Evolutionary conservation across 1,140 invertebrate genomes (phyloP), one percentile per base, ranked within the genome.

Genomic region (Zaprionus nigranus): DNA sequence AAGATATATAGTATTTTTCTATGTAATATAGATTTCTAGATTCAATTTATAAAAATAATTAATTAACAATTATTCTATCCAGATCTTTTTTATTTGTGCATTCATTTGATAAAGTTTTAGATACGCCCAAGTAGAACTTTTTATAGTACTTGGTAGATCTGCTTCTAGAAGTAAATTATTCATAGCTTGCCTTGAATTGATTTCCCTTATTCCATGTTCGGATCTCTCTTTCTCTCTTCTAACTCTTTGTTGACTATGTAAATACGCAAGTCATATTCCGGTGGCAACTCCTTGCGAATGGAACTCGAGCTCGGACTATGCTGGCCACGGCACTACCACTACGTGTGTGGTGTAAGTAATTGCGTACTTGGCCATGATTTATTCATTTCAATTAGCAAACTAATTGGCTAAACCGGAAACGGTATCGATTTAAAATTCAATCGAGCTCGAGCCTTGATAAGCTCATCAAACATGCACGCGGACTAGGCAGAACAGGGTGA

Each of bases 371-470:
- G 24, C 74, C 63, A 85, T 85, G 84, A 81, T 72, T 87, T 78
- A 87, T 88, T 80, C 74, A 87, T 59, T 64, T 54, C 84, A 88
- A 90, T 84, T 88, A 88, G 65, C 46, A 51, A 77, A 75, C 76
- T 86, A 83, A 83, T 82, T 87, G 83, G 78, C 65, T 66, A 58
- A 53, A 51, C 64, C 77, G 82, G 78, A 85, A 81, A 85, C 68
- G 51, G 51, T 78, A 87, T 88, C 78, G 84, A 87, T 90, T 87
- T 67, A 79, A 87, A 87, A 84, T 88, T 87, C 78, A 84, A 88
- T 87, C 40, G 88, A 66, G 57, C 43, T 24, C 17, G 57, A 81
- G 71, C 84, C 84, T 90, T 87, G 84, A 87, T 88, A 90, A 81
- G 74, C 85, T 90, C 75, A 84, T 90, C 75, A 88, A 81, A 75